Conservation (phyloP, 2,888 invertebrate genomes). For the Anticlea derivata region DNA sequence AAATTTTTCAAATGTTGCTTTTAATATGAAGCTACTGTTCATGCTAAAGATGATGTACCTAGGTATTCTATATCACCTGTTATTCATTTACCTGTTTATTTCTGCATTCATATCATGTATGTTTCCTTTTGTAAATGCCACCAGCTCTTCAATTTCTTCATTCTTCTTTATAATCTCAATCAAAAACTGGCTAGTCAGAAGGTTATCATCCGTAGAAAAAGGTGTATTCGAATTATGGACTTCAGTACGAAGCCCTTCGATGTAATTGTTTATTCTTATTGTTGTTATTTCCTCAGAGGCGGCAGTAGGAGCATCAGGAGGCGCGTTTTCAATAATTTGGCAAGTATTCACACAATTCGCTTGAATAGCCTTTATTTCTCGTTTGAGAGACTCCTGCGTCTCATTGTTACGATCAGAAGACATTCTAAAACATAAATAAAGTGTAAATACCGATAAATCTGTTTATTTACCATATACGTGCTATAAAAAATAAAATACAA, state of each 20-base stretch:
- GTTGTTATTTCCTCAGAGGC: constrained; percentile 46
- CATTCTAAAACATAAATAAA: constrained; percentile 56
- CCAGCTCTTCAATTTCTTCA: constrained; percentile 58
- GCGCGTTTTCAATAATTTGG: constrained; percentile 60
- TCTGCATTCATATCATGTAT: constrained; percentile 63
- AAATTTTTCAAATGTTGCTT: too few relatives aligned
- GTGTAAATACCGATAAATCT: too few relatives aligned
- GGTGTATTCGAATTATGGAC: constrained; percentile 57
- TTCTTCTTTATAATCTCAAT: constrained; percentile 62
- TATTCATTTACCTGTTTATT: constrained; percentile 59
- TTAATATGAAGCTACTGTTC: too few relatives aligned
- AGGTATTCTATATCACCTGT: too few relatives aligned
- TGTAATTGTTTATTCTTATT: constrained; percentile 53
- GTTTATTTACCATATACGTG: background rate
- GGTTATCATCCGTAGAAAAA: constrained; percentile 59
- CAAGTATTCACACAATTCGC: constrained; percentile 57
- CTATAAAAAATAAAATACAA: background rate
- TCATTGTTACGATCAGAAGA: constrained; percentile 48
- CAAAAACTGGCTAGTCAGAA: constrained; percentile 62
- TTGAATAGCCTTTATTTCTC: constrained; percentile 59
- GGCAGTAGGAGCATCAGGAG: constrained; percentile 42
- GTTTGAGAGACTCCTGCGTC: constrained; percentile 52
- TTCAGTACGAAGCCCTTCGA: constrained; percentile 59
- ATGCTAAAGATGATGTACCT: too few relatives aligned
- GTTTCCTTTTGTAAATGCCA: constrained; percentile 60